Base-by-base conservation (phyloP, 2,113 vertebrate genomes). In the Chitala chitala region DNA sequence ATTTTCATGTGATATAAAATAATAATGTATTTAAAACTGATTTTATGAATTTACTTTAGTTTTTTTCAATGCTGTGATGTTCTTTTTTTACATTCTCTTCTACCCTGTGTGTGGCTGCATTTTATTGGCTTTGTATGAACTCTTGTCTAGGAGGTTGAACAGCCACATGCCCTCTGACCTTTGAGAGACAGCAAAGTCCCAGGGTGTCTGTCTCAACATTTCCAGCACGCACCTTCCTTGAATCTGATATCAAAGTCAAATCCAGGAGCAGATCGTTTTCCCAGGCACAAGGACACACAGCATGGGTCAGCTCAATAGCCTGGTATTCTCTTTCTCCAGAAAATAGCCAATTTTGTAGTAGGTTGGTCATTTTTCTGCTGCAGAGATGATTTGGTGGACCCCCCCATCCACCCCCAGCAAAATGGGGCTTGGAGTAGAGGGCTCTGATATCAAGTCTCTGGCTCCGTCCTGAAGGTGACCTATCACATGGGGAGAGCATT, bases 241-340 rank as follows among this genome's bases (percentile, higher is more conserved):
- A 86, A 91, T 91, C 87, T 86, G 83, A 83, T 81, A 76, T 78
- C 82, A 79, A 84, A 86, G 75, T 77, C 83, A 85, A 78, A 89
- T 83, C 86, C 84, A 83, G 79, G 82, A 72, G 74, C 79, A 82
- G 87, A 90, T 89, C 84, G 77, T 88, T 87, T 87, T 84, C 85
- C 78, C 17, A 76, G 82, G 78, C 81, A 82, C 83, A 81, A 85
- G 83, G 82, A 86, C 85, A 84, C 88, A 71, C 90, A 90, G 89
- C 90, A 87, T 90, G 91, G 82, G 85, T 86, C 89, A 83, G 86
- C 89, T 91, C 89, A 90, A 91, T 91, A 90, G 86, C 88, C 88
- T 86, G 85, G 89, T 90, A 89, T 89, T 90, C 88, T 75, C 86
- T 65, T 69, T 87, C 86, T 82, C 78, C 86, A 88, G 84, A 90